Evolutionary conservation across 2,113 vertebrate genomes (phyloP), one percentile per base, ranked within the genome.

Genomic region (Mustela nigripes): DNA sequence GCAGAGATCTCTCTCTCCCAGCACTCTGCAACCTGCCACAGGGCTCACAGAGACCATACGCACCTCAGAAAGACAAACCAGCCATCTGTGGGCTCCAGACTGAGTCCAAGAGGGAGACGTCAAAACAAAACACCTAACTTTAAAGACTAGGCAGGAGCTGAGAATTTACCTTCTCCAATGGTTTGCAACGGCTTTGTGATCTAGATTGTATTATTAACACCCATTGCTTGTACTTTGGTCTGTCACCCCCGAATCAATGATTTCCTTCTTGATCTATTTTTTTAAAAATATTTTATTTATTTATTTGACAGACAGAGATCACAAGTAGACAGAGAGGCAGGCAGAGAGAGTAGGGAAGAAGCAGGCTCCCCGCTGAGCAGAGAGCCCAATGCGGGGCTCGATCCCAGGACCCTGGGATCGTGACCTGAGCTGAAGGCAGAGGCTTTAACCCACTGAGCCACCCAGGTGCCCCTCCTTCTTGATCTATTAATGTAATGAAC

Each of bases 251-350:
- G 8, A 94, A 56, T 88, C 36, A 87, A 22, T 56, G 26, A 62
- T 48, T 88, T 93, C 56, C 48, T 78, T 95, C 80, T 84, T 90
- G 82, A 73, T 4, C 39, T 78, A 91, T 78, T 73, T 39, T 39
- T 39, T 39, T 4, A 1, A 4, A 39, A 39, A 39, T 39, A 39
- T 39, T 39, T 39, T 39, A 39, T 39, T 39, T 36, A 36, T 36
- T 36, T 39, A 39, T 39, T 39, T 39, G 39, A 39, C 39, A 39
- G 39, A 39, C 39, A 39, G 39, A 39, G 39, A 39, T 39, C 39
- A 39, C 39, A 39, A 39, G 39, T 39, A 39, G 39, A 39, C 39
- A 39, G 39, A 39, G 39, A 39, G 39, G 39, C 39, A 39, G 39
- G 39, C 39, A 39, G 39, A 39, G 39, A 39, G 39, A 39, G 39